Conservation (phyloP, 2,888 invertebrate genomes). For the Cataglyphis rosenhaueri region DNA sequence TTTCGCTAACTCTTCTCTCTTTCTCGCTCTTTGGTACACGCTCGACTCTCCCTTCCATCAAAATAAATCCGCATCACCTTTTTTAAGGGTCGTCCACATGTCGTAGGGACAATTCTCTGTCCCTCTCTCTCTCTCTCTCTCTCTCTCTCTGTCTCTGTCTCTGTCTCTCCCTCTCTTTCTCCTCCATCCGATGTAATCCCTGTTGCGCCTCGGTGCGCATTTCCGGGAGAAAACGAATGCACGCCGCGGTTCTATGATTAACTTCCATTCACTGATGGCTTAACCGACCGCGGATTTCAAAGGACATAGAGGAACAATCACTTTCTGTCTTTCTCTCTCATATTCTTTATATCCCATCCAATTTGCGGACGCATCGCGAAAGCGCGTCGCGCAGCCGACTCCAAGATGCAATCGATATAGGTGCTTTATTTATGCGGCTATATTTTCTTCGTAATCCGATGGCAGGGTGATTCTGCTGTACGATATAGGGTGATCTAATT, state of each 20-base stretch:
- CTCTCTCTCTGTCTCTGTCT: neutral
- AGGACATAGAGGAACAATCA: slow-evolving; percentile 66
- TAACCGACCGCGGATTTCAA: slow-evolving; percentile 68
- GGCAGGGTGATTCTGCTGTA: neutral
- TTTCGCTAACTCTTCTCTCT: slow-evolving; percentile 39
- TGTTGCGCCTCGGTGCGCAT: slow-evolving; percentile 52
- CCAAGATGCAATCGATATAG: slow-evolving; percentile 53
- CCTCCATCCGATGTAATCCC: slow-evolving; percentile 64
- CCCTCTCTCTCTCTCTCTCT: neutral
- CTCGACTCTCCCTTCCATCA: slow-evolving; percentile 64
- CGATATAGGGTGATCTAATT: slow-evolving; percentile 40
- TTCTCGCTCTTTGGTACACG: slow-evolving; percentile 12
- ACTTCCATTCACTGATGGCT: slow-evolving; percentile 77
- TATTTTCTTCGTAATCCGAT: slow-evolving; percentile 53
- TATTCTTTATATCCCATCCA: slow-evolving; percentile 47
- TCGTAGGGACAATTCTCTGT: slow-evolving; percentile 32
- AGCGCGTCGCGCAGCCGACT: slow-evolving; percentile 11
- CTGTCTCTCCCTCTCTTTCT: neutral
- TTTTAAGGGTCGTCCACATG: slow-evolving; percentile 63
- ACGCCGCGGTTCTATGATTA: slow-evolving; percentile 73
- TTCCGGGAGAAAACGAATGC: slow-evolving; percentile 59
- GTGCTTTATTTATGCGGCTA: slow-evolving; percentile 32
- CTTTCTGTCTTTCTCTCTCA: slow-evolving; percentile 21
- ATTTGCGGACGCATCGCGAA: slow-evolving; percentile 44
- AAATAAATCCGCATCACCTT: slow-evolving; percentile 74